Conservation (phyloP, 1,140 invertebrate genomes). For the Metopolophium dirhodum region DNA sequence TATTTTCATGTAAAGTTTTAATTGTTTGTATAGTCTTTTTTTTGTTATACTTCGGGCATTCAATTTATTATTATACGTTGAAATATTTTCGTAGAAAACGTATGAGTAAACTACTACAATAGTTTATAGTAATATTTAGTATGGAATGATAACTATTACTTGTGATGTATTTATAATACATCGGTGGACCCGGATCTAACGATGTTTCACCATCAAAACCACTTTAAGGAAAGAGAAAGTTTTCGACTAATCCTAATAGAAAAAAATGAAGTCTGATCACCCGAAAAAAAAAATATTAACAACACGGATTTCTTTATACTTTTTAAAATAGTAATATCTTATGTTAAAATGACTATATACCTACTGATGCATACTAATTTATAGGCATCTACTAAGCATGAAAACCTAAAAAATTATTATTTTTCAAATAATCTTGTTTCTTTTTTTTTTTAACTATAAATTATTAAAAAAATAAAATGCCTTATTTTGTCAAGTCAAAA, state of each 20-base stretch:
- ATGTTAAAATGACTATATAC: background rate
- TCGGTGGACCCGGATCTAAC: conserved; percentile 49
- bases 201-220: conserved; percentile 15
- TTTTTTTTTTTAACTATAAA: no score
- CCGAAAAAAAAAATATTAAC: background rate
- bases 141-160: background rate
- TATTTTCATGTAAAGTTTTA: background rate
- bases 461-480: background rate
- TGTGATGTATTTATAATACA: background rate
- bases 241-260: background rate
- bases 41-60: background rate
- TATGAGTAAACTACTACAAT: background rate
- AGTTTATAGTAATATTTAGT: background rate
- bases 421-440: background rate
- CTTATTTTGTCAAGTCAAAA: no score
- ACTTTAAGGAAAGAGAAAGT: conserved; percentile 37
- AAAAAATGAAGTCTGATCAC: background rate
- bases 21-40: background rate
- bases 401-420: background rate
- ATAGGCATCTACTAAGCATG: background rate
- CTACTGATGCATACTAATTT: background rate
- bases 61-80: background rate
- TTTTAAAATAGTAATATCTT: conserved; percentile 4
- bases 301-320: background rate
- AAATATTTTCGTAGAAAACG: background rate